These are phyloP conservation scores for Helicolenus hilgendorfi DNA, from an alignment of 2,797 vertebrate species.

Conservation along the genomic window DNA sequence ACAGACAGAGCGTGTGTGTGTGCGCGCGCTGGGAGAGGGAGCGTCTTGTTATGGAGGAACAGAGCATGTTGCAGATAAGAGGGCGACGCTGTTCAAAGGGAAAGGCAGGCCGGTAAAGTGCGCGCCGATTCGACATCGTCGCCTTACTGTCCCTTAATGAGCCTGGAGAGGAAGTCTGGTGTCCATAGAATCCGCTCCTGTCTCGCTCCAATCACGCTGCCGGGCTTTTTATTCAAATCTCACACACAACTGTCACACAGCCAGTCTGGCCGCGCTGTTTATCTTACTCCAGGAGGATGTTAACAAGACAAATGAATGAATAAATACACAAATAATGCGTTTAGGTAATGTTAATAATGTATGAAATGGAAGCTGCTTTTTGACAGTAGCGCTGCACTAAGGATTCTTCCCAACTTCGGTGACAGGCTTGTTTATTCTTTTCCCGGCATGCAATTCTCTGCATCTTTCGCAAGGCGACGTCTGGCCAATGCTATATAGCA, in stretches of 20 bases:
- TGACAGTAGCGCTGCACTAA: conserved; percentile 81
- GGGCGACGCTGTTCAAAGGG: conserved; percentile 88
- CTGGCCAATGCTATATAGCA: conserved; percentile 54
- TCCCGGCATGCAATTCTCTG: conserved; percentile 79
- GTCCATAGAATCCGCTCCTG: conserved; percentile 81
- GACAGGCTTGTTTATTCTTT: conserved; percentile 84
- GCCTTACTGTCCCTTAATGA: conserved; percentile 91
- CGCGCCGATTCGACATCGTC: conserved; percentile 83
- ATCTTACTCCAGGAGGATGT: conserved; percentile 86
- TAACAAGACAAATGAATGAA: conserved; percentile 91
- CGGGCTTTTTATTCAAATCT: conserved; percentile 88
- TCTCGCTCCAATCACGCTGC: conserved; percentile 87
- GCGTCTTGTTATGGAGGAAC: conserved; percentile 90
- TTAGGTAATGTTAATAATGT: conserved; percentile 90
- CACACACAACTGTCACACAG: conserved; percentile 83
- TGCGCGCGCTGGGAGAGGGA: conserved; percentile 41
- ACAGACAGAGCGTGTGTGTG: conserved; percentile 55
- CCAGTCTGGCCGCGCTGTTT: conserved; percentile 83
- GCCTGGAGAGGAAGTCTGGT: conserved; percentile 82
- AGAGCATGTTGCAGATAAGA: conserved; percentile 90
- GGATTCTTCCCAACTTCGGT: conserved; percentile 80
- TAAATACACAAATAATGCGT: conserved; percentile 89
- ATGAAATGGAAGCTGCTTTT: conserved; percentile 86
- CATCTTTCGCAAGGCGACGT: conserved; percentile 49
- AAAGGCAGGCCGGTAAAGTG: conserved; percentile 87